Evolutionary conservation across 2,888 invertebrate species (phyloP), one percentile per base, ranked within the genome.

Genomic region (Andrena trimmerana): DNA sequence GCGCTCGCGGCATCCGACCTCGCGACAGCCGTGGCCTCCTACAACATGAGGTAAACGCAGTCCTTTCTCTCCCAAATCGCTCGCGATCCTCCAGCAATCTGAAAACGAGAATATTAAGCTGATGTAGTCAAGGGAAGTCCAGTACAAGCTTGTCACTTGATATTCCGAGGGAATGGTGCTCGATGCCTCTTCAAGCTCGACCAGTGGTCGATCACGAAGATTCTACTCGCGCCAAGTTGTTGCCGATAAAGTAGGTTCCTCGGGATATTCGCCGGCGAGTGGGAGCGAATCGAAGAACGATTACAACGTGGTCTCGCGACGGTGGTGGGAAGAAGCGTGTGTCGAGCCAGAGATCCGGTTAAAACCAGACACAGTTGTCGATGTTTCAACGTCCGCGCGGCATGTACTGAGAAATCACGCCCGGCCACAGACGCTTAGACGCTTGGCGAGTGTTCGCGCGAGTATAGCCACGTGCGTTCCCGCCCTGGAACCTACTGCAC

Each of bases 1-100:
- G 96, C 96, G 10, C 95, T 97, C 54, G 96, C 96, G 24, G 96
- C 93, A 20, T 92, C 96, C 31, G 97, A 97, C 92, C 94, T 97
- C 68, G 95, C 96, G 54, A 95, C 95, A 59, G 93, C 93, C 20
- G 94, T 94, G 76, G 95, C 95, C 83, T 95, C 96, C 16, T 97
- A 97, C 91, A 96, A 96, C 90, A 96, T 96, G 95, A 96, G 96
- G 96, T 96, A 88, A 78, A 77, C 6, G 5, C 13, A 13, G 54
- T 68, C 59, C 2, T 54, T 52, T 60, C 16, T 42, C 2, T 42
- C 10, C 5, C 8, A 59, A 36, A 24, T 48, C 16, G 7, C 3
- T 8, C 8, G 2, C 10, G n/a, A 3, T 7, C 5, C 27, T 20
- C 2, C 27, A 33, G 54, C 42, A 54, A 10, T 24, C 4, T 54